Base-by-base conservation (phyloP, 2,888 invertebrate species). In the Xylophagus ater region DNA sequence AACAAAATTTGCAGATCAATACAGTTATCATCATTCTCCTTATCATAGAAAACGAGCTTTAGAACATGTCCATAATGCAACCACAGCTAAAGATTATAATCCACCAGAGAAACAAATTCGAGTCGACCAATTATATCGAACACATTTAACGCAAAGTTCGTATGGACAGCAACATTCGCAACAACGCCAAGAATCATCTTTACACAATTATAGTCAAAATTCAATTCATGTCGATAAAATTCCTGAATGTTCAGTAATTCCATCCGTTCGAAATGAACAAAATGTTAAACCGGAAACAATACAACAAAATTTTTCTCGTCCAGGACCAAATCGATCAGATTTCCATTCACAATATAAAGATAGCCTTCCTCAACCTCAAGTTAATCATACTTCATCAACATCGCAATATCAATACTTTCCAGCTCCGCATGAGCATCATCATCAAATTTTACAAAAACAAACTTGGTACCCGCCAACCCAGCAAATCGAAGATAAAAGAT, bases 21-120 rank as follows among this genome's bases (percentile, higher is more conserved):
- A n/a, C n/a, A n/a, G n/a, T n/a, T n/a, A n/a, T n/a, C n/a, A n/a
- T n/a, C n/a, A n/a, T n/a, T n/a, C n/a, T n/a, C n/a, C n/a, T n/a
- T n/a, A n/a, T n/a, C n/a, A n/a, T 21, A 34, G 38, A 29, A 50
- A 48, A 46, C 49, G 49, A 14, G 44, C 51, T 9, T 44, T 51
- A n/a, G 55, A 56, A 49, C 35, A 42, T 30, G 7, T 44, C 29
- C 31, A 42, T 35, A 26, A 30, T 30, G 33, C 33, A 7, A 9
- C 30, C 12, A 3, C 19, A 24, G 18, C 15, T 3, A 33, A 29
- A 19, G 20, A 29, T 20, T 42, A 42, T 17, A 40, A 40, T 13
- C 42, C 44, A 9, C 40, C 46, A 9, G 42, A 42, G 9, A 46
- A 46, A 30, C 42, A 43, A 21, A 31, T 42, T 2, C 29, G 40